A percentile compares a stretch with the other conserved stretches of the same genome.
These are phyloP conservation scores for Cisticola juncidis DNA, from an alignment of 2,113 vertebrate genomes.

Conservation along the genomic window DNA sequence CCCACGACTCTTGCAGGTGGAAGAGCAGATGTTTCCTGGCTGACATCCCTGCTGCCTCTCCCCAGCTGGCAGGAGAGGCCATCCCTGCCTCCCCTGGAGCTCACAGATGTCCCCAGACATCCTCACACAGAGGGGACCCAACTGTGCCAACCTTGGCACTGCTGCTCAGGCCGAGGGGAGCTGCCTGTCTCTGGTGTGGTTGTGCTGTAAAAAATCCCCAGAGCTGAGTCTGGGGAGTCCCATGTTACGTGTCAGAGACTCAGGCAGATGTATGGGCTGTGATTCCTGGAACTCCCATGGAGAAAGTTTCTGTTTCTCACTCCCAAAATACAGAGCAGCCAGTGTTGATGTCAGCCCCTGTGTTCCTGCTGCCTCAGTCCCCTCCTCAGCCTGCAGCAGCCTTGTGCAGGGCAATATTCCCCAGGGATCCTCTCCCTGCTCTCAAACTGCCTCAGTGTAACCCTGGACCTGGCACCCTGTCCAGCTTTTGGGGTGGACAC, in stretches of 20 bases:
- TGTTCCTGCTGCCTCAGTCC: not conserved
- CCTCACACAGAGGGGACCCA: not conserved
- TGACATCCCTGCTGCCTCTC: not conserved
- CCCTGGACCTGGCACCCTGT: no score
- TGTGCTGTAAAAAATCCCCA: not conserved
- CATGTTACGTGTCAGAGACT: not conserved
- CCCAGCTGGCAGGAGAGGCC: conserved; percentile 38
- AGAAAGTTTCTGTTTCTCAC: not conserved
- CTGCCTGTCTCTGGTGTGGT: not conserved
- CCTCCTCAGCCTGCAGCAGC: not conserved
- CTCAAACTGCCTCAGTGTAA: accelerated
- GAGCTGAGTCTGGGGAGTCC: not conserved
- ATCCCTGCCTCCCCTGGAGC: not conserved
- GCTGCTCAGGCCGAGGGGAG: accelerated
- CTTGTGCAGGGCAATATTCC: no score
- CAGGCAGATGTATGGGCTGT: not conserved
- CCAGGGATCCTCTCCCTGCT: accelerated
- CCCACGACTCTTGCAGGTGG: conserved; percentile 6
- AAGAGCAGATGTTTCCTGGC: conserved; percentile 10
- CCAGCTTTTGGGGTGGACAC: no score
- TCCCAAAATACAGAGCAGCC: not conserved
- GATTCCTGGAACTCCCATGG: not conserved
- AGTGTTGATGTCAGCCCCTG: not conserved
- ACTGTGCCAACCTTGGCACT: not conserved
- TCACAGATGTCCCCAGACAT: conserved; percentile 14